Evolutionary conservation across 1,140 invertebrate species (phyloP).

Genomic region (Zaprionus africanus): DNA sequence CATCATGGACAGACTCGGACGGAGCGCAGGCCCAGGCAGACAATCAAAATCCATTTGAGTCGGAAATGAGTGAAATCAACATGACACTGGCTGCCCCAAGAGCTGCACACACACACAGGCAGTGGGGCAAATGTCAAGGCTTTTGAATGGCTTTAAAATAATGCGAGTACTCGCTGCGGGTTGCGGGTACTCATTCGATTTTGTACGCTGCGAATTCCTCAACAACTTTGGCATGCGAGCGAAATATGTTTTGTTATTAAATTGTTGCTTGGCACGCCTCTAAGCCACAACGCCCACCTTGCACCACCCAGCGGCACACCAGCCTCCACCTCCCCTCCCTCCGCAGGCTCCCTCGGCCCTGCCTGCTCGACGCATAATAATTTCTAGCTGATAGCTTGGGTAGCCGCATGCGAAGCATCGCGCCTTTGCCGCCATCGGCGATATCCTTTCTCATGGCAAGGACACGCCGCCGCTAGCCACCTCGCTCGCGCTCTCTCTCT

Average conservation of each 20-base stretch:
- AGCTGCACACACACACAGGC: neutral
- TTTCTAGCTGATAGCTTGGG: constrained; percentile 67
- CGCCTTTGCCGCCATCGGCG: constrained; percentile 13
- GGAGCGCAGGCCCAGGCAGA: constrained; percentile 52
- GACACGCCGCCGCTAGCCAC: constrained; percentile 31
- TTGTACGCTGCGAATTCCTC: constrained; percentile 66
- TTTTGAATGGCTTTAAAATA: constrained; percentile 62
- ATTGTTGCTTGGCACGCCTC: constrained; percentile 73
- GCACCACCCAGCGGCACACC: neutral
- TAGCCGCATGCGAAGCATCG: constrained; percentile 37
- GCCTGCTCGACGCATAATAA: constrained; percentile 71
- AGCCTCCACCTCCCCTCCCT: neutral
- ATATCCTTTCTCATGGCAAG: constrained; percentile 61
- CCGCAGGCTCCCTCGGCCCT: constrained; percentile 23
- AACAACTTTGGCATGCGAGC: constrained; percentile 76
- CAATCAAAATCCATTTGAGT: constrained; percentile 82
- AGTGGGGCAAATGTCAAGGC: constrained; percentile 64
- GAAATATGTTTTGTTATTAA: constrained; percentile 83
- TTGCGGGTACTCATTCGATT: constrained; percentile 47
- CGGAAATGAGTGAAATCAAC: constrained; percentile 78
- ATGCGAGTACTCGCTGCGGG: constrained; percentile 5
- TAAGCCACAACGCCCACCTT: constrained; percentile 15
- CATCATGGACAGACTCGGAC: constrained; percentile 39
- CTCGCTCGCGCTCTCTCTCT: neutral
- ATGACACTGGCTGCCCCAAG: constrained; percentile 38